These are phyloP conservation scores for Canis aureus DNA, from an alignment of 2,113 vertebrate species.

Conservation along the genomic window DNA sequence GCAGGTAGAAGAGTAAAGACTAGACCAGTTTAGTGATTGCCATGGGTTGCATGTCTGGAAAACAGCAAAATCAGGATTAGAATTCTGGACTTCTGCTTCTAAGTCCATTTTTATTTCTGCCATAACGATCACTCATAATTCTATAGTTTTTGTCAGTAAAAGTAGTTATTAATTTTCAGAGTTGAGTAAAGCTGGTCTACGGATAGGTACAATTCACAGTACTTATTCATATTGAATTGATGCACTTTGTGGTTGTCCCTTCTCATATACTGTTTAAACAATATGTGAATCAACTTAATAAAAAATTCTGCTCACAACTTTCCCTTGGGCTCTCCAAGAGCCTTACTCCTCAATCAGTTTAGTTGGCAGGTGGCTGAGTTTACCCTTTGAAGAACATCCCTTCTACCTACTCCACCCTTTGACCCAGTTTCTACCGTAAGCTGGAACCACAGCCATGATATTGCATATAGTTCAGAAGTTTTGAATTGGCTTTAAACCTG, in stretches of 20 bases:
- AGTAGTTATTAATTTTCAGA: neutral
- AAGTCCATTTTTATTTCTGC: neutral
- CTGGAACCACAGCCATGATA: neutral
- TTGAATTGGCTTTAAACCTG: constrained; percentile 21
- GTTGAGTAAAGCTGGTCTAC: neutral
- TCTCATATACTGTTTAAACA: neutral
- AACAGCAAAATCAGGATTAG: neutral
- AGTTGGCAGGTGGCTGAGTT: neutral
- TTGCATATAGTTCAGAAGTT: neutral
- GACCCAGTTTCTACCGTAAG: constrained; percentile 74
- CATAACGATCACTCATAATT: neutral
- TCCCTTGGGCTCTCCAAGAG: neutral
- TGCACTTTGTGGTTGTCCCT: neutral
- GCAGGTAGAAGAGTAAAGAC: neutral
- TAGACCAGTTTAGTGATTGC: neutral
- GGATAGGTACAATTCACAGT: neutral
- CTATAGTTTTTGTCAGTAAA: neutral
- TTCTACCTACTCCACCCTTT: constrained; percentile 63
- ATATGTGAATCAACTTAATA: neutral
- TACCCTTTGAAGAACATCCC: neutral
- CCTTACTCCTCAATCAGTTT: neutral
- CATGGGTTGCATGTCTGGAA: neutral
- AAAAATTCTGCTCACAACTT: neutral
- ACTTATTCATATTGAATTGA: neutral
- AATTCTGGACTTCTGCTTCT: neutral